A percentile compares a stretch with the other conserved stretches of the same genome.
Evolutionary conservation across 2,888 invertebrate species (phyloP).

Genomic region (Actias luna): DNA sequence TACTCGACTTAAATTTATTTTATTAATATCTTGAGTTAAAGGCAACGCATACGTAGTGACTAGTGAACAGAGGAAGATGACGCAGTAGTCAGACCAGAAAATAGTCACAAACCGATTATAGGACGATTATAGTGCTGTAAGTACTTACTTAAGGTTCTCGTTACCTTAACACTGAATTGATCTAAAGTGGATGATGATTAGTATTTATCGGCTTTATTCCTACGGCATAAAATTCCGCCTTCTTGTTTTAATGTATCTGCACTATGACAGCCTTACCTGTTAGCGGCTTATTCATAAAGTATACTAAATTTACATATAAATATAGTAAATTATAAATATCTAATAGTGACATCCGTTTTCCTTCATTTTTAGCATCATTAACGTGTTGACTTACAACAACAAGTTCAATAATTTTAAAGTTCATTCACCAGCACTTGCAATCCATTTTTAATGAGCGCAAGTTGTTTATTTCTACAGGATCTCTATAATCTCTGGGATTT

Average conservation of each 20-base stretch:
- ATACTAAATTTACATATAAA: constrained; percentile 3
- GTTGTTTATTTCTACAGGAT: neutral
- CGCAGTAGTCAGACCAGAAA: constrained; percentile 1
- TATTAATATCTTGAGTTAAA: neutral
- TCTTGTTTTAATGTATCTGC: constrained; percentile 1
- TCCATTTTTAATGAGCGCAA: neutral
- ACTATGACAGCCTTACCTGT: neutral
- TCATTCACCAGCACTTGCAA: constrained; percentile 4
- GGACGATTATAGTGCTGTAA: constrained; percentile 9
- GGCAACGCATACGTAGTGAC: neutral
- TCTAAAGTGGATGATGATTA: constrained; percentile 37
- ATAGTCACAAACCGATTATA: constrained; percentile 7
- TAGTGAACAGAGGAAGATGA: neutral
- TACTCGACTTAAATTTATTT: neutral
- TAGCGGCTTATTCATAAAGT: constrained; percentile 6
- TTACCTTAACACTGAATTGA: constrained; percentile 17
- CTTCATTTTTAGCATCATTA: neutral
- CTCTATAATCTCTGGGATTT: too few species aligned
- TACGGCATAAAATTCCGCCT: constrained; percentile 47
- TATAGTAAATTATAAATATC: constrained; percentile 3
- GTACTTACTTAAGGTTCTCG: neutral
- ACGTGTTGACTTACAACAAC: constrained; percentile 2
- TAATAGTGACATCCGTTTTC: constrained; percentile 4
- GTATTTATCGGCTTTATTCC: constrained; percentile 47
- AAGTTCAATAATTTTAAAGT: neutral